These are phyloP conservation scores for Grantiella picta DNA, from an alignment of 2,113 vertebrate species.

Conservation along the genomic window DNA sequence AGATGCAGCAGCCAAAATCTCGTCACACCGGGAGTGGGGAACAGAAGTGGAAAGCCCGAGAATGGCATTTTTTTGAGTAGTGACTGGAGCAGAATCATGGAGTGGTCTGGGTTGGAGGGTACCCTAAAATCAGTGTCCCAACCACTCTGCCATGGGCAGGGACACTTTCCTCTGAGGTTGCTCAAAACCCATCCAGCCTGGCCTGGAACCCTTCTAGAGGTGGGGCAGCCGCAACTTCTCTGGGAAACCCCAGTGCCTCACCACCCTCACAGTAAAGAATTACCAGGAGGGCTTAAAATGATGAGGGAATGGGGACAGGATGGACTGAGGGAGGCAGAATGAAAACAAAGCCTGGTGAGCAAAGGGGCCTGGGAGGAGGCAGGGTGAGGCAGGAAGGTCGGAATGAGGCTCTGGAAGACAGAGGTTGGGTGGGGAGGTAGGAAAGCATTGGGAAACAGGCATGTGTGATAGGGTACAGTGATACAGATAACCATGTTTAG, in stretches of 20 bases:
- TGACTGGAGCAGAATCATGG: not conserved
- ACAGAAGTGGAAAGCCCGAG: not conserved
- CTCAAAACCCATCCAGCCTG: not conserved
- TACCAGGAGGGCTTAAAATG: not conserved
- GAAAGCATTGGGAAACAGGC: not conserved
- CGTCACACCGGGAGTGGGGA: not conserved
- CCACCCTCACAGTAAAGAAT: not conserved
- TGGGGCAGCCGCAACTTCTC: not conserved
- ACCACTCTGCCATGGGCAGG: not conserved
- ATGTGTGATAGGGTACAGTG: fast-evolving
- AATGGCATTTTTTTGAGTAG: not conserved
- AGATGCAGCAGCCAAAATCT: not conserved
- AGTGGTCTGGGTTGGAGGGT: not conserved
- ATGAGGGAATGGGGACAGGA: not conserved
- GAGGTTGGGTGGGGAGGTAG: not conserved
- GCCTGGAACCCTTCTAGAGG: not conserved
- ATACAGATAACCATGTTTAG: not conserved
- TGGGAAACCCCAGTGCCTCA: not conserved
- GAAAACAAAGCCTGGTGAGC: not conserved
- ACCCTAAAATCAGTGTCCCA: not conserved
- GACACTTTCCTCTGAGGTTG: not conserved
- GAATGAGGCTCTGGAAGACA: not conserved
- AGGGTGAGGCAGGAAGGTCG: not conserved
- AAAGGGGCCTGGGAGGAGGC: not conserved
- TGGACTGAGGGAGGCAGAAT: no score